Percentiles rank a stretch among this genome's conserved stretches.
Evolutionary conservation across 2,113 vertebrate genomes (phyloP).

Genomic region (Limanda limanda): DNA sequence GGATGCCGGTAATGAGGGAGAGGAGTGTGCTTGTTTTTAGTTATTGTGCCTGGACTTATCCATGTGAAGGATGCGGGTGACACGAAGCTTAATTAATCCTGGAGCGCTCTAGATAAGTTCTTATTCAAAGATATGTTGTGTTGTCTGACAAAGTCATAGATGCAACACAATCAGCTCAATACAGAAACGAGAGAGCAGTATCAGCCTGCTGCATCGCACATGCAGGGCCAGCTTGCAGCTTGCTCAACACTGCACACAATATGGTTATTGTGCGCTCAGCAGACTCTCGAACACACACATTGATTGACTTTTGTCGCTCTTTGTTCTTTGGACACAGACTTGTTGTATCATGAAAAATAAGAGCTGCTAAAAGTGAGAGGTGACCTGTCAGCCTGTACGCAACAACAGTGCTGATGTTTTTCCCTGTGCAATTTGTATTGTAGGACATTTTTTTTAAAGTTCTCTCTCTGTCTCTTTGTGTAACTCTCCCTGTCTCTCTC

Average conservation of each 20-base stretch:
- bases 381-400: neutral
- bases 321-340: constrained; percentile 54
- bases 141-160: constrained; percentile 4
- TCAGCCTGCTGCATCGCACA: constrained; percentile 18
- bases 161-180: constrained; percentile 5
- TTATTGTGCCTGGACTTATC: constrained; percentile 24
- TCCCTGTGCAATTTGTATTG: neutral
- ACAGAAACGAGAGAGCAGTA: constrained; percentile 7
- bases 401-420: neutral
- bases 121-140: neutral
- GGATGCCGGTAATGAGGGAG: constrained; percentile 27
- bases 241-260: constrained; percentile 51
- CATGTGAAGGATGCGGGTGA: constrained; percentile 3
- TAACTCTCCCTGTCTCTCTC: no score
- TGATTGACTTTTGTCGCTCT: constrained; percentile 44
- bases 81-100: neutral
- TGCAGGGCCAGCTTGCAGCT: constrained; percentile 13
- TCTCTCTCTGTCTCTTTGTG: neutral
- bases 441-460: neutral
- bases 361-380: constrained; percentile 13
- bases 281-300: constrained; percentile 14
- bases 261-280: constrained; percentile 52
- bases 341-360: constrained; percentile 51
- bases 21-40: constrained; percentile 2
- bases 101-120: neutral